phyloP scores from a whole-genome alignment of 2,113 vertebrate genomes.

The Cavia aperea region DNA sequence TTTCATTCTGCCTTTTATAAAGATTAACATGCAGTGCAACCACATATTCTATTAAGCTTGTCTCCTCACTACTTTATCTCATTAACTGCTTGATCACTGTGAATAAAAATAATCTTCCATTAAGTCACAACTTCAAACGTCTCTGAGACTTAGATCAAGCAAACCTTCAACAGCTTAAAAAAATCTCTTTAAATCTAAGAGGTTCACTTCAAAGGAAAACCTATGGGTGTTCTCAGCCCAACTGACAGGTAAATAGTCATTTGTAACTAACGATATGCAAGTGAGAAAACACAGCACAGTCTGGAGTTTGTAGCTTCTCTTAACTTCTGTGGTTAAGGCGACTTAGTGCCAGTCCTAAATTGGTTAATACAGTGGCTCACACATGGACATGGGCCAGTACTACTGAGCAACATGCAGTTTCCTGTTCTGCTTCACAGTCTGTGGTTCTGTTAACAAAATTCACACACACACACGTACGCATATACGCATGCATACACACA shows the following conservation, averaged over 20 bases:
- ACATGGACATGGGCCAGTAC: not conserved
- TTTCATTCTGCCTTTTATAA: slow-evolving; percentile 68
- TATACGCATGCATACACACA: not conserved
- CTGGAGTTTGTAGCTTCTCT: slow-evolving; percentile 24
- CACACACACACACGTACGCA: not conserved
- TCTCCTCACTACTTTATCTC: slow-evolving; percentile 76
- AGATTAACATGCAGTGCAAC: slow-evolving; percentile 54
- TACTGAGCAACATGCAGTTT: not conserved
- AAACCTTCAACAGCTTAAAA: slow-evolving; percentile 74
- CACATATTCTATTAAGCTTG: slow-evolving; percentile 70
- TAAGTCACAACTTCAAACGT: slow-evolving; percentile 78
- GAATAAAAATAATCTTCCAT: slow-evolving; percentile 75
- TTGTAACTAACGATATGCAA: slow-evolving; percentile 73
- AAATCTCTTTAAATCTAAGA: slow-evolving; percentile 75
- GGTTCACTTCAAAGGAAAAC: slow-evolving; percentile 79
- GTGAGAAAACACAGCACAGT: slow-evolving; percentile 63
- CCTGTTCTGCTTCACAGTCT: not conserved
- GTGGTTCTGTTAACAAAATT: slow-evolving; percentile 12
- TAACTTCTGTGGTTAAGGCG: slow-evolving; percentile 39
- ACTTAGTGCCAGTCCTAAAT: slow-evolving; percentile 31
- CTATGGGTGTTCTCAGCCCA: slow-evolving; percentile 75
- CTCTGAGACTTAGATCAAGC: slow-evolving; percentile 77
- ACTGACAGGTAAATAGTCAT: slow-evolving; percentile 79
- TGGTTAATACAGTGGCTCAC: not conserved
- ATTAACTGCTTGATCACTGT: slow-evolving; percentile 80